A percentile compares a stretch with the other conserved stretches of the same genome.
These are phyloP conservation scores for Brienomyrus brachyistius DNA, from an alignment of 2,113 vertebrate species.

Conservation along the genomic window DNA sequence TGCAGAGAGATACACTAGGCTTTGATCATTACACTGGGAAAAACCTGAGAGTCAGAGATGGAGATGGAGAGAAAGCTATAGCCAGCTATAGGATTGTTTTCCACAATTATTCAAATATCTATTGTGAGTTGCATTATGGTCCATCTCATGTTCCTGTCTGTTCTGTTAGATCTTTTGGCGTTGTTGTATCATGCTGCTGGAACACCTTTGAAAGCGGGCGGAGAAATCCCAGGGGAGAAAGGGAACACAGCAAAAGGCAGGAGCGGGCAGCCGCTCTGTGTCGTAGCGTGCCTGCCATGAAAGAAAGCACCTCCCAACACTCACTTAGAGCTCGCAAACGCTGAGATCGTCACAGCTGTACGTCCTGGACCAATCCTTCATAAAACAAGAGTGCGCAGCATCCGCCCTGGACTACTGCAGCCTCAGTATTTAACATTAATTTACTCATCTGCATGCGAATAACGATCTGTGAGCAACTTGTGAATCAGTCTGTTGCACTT, in stretches of 20 bases:
- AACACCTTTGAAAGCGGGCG: not conserved
- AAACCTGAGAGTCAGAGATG: not conserved
- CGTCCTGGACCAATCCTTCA: not conserved
- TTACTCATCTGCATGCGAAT: not conserved
- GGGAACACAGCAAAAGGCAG: not conserved
- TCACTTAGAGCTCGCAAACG: not conserved
- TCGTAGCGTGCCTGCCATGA: not conserved
- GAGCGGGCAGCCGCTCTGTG: not conserved
- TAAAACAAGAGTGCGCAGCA: not conserved
- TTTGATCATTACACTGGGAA: constrained; percentile 38
- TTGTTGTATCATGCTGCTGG: not conserved
- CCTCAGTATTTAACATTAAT: not conserved
- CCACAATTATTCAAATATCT: not conserved
- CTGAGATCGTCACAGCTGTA: not conserved
- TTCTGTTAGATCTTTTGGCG: not conserved
- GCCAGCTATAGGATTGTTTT: not conserved
- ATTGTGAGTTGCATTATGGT: not conserved
- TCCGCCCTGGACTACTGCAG: not conserved
- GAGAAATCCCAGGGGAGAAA: not conserved
- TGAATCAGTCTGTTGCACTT: not conserved
- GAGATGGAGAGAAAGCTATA: not conserved
- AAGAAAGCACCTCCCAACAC: not conserved
- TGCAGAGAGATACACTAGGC: constrained; percentile 42
- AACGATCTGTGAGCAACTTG: not conserved
- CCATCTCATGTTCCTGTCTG: not conserved